Evolutionary conservation across 1,140 invertebrate genomes (phyloP), one percentile per base, ranked within the genome.

Genomic region (Drosophila micromelanica): DNA sequence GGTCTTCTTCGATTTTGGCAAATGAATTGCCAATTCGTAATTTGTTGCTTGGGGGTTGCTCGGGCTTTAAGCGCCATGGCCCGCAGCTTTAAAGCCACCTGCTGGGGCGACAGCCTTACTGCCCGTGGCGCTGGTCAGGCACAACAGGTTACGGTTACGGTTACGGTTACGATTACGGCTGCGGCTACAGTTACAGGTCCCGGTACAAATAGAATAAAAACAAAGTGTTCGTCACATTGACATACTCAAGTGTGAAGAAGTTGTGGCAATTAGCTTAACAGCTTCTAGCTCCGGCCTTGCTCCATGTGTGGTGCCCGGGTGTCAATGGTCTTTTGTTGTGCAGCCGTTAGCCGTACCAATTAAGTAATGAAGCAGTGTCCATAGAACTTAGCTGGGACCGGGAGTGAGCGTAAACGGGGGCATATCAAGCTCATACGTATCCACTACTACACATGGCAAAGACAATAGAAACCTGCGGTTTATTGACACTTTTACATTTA

Each of bases 181-280:
- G 72, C 67, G 68, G 61, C 51, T 62, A 57, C 61, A 27, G 38
- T 40, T 63, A 30, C 38, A 42, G 17, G 15, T 42, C 8, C 37
- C 30, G 13, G 15, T 37, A 57, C 17, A 67, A 52, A 37, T 37
- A 42, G 37, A 59, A 42, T 57, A 42, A 17, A 60, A 48, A 60
- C 54, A 68, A 60, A 38, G 65, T 51, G 42, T 56, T 65, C 68
- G 68, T 73, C 82, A 82, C 75, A 82, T 82, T 86, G 82, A 87
- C 82, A 86, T 76, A 82, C 54, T 87, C 74, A 81, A 64, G 56
- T 76, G 72, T 46, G 62, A 73, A 78, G 73, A 77, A 89, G 73
- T 82, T 68, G 76, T 70, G 84, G 76, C 84, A 89, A 89, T 89
- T 89, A 89, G 84, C 68, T 80, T 89, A 90, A 90, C 85, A 89